Evolutionary conservation across 2,113 vertebrate genomes (phyloP), one percentile per base, ranked within the genome.

Genomic region (Brachirus orientalis): DNA sequence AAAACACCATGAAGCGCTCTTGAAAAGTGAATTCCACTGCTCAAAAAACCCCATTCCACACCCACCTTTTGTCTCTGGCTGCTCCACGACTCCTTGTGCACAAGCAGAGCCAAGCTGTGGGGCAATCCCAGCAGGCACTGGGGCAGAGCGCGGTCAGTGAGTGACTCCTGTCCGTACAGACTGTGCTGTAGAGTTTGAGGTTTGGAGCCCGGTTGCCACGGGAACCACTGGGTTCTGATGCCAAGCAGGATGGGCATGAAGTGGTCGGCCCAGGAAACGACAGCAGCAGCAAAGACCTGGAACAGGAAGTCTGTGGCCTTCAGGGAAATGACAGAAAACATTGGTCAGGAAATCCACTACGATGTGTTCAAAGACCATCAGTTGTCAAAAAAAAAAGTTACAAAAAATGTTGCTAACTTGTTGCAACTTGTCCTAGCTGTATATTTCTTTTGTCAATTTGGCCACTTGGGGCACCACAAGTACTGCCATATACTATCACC

Each of bases 11-110:
- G 2, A 28, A 28, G 28, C 6, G 28, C 28, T 28, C 28, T 4
- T 3, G 28, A 28, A 28, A 28, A 28, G 28, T 28, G 28, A 28
- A 28, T 28, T 28, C 28, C 28, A 28, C 28, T 4, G 6, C 28
- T 28, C 6, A 28, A 28, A 28, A 28, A 28, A 28, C n/a, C n/a
- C n/a, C n/a, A 37, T 16, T 36, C 51, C 28, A 35, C 18, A 40
- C 72, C 22, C 3, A 98, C 98, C 94, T 97, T 98, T 68, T 93
- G 92, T 10, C 88, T 88, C 48, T 97, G 95, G 40, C 91, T 89
- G 81, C 94, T 95, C 98, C 98, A 99, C 0, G 96, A 96, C 20
- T 99, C 96, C 85, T 96, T 98, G 72, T 87, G 75, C 63, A 99
- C 88, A 17, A 99, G 91, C 35, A 91, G 80, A 2, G 70, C 85